phyloP scores from a whole-genome alignment of 2,888 invertebrate genomes.

The Acholoe squamosa region DNA sequence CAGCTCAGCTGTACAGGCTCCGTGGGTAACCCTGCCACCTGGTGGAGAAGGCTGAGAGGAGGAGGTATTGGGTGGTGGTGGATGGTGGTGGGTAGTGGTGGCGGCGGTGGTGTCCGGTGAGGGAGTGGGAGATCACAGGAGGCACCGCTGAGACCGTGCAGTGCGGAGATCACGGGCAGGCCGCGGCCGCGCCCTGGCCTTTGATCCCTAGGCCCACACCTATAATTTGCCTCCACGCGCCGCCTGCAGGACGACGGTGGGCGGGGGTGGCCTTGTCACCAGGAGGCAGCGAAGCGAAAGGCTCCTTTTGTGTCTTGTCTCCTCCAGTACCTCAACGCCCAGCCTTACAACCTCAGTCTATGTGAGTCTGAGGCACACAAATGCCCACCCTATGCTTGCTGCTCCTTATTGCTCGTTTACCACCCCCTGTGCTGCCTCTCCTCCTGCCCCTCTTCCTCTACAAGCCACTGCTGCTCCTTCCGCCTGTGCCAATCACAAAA shows the following conservation, averaged over 20 bases:
- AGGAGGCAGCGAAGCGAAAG: not conserved
- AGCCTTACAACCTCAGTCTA: not conserved
- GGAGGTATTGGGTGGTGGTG: not conserved
- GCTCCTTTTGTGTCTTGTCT: not conserved
- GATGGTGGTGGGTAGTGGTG: not conserved
- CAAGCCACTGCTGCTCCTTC: not conserved
- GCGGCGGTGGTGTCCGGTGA: not conserved
- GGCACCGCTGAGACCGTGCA: not conserved
- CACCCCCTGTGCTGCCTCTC: conserved; percentile 8
- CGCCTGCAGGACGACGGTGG: not conserved
- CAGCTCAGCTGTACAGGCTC: not conserved
- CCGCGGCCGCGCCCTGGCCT: not conserved
- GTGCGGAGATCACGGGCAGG: not conserved
- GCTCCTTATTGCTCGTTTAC: not conserved
- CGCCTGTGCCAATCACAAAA: conserved; percentile 29
- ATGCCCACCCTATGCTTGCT: not conserved
- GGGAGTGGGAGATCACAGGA: conserved; percentile 30
- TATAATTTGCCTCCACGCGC: conserved; percentile 27
- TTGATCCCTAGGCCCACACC: not conserved
- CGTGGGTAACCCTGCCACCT: conserved; percentile 11
- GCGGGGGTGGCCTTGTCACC: not conserved
- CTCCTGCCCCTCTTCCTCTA: not conserved
- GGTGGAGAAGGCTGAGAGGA: not conserved
- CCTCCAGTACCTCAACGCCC: not conserved
- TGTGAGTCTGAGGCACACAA: not conserved